Base-by-base conservation (phyloP, 2,888 invertebrate genomes). In the Crossocerus cetratus region DNA sequence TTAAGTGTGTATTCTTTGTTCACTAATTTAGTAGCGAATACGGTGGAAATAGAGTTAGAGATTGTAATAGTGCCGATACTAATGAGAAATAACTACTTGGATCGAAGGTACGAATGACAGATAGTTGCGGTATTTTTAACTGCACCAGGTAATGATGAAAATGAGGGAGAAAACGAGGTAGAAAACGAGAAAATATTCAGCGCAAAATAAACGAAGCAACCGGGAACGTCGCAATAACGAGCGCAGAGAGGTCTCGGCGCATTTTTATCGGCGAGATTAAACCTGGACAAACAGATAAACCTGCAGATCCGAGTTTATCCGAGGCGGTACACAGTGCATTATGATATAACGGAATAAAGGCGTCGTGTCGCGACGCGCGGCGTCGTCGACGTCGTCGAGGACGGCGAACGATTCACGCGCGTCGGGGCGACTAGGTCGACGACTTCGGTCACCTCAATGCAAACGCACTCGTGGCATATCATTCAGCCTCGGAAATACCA, bases 301-400 rank as follows among this genome's bases (percentile, higher is more conserved):
- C 20, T n/a, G 58, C 67, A n/a, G 16, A 18, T 42, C 22, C 11
- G 18, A 22, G 23, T 53, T 13, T 22, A 22, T 16, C 20, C 11
- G 61, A 11, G 42, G 20, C 55, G 42, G 66, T 43, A 58, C 67
- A 32, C 32, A 32, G 32, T 54, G 32, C 58, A n/a, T 71, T 71
- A 45, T 67, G 68, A 72, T 63, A 72, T 59, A 62, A 62, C 66
- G 62, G 45, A 55, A 45, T 63, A 61, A 43, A 18, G 14, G 62
- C 61, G 11, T 22, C 21, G 53, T 8, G 16, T 21, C 23, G 23
- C 22, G 13, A 42, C 64, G 44, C 16, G 54, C 49, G 61, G 13
- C 32, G 21, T 2, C 49, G 44, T n/a, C 45, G 61, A 16, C 14
- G 60, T 57, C 61, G 68, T 57, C 61, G 68, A 42, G 42, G 45